Base-by-base conservation (phyloP, 2,113 vertebrate species). In the Lasiurus cinereus region DNA sequence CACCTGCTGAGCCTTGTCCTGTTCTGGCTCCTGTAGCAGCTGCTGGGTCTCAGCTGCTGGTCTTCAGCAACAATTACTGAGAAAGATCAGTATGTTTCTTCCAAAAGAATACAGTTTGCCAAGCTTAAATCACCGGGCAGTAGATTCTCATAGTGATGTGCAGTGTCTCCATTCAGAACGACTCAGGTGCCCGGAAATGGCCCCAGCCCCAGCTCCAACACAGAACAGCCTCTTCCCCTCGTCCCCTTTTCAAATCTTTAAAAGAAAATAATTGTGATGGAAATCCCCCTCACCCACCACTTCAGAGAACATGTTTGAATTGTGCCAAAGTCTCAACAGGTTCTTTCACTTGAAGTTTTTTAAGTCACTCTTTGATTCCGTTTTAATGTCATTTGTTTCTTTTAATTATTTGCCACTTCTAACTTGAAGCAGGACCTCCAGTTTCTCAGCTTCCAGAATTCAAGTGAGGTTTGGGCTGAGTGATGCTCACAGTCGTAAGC, bases 81-180 rank as follows among this genome's bases (percentile, higher is more conserved):
- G 43, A 72, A 64, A 94, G 90, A 90, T n/a, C 87, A 92, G 74
- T 33, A 15, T 8, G 27, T 31, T 66, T 90, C 72, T 87, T 66
- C n/a, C 50, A 66, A 90, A 86, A 50, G 21, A 93, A 92, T 77
- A 33, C 72, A 88, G 19, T 54, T 86, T 66, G 31, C 21, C 13
- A 78, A 64, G 12, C n/a, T 43, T 2, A 8, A 56, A 43, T 62
- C 90, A 43, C 56, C 1, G 19, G n/a, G 39, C 15, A 31, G 59
- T 50, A 36, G 73, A 50, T 67, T 92, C 74, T 70, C 54, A 52
- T 10, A 52, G 69, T 0, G 1, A 33, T 27, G 15, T 3, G 8
- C 22, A 85, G 19, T 39, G 36, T 79, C 74, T 86, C 21, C n/a
- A 33, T 74, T 89, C 90, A 50, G 27, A 88, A 85, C 9, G 39